These are phyloP conservation scores for Entomobrya multifasciata DNA, from an alignment of 2,888 invertebrate species.

Conservation along the genomic window DNA sequence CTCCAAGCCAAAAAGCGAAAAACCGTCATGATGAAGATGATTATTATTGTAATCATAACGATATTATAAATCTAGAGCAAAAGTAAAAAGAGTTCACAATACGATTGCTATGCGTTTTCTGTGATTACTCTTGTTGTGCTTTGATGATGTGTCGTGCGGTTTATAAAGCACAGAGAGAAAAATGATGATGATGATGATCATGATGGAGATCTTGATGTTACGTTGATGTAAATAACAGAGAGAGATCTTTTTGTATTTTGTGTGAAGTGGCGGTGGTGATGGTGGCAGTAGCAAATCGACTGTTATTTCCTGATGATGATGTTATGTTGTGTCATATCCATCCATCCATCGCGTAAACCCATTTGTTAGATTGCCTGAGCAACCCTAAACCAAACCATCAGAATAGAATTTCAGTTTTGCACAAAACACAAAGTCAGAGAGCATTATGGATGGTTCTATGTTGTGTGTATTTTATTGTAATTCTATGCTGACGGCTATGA, in stretches of 20 bases:
- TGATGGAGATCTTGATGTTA: background rate
- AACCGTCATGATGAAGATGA: constrained; percentile 36
- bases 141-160: constrained; percentile 33
- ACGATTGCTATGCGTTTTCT: background rate
- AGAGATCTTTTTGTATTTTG: constrained; percentile 5
- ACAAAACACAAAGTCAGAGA: background rate
- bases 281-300: constrained; percentile 51
- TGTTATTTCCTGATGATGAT: constrained; percentile 66
- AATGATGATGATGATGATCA: background rate
- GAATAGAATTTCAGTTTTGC: constrained; percentile 6
- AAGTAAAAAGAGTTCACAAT: background rate
- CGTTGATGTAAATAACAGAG: background rate
- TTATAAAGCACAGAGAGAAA: constrained; percentile 15
- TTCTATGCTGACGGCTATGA: constrained; percentile 43
- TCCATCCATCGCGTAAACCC: constrained; percentile 44
- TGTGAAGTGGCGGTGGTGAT: background rate
- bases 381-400: background rate
- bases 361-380: constrained; percentile 24
- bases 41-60: constrained; percentile 6
- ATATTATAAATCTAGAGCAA: constrained; percentile 41
- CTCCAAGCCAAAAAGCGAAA: constrained; percentile 20
- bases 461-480: constrained; percentile 35
- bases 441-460: too few relatives aligned
- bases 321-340: constrained; percentile 58
- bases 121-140: background rate